phyloP scores from a whole-genome alignment of 2,797 vertebrate genomes.

The Cossypha dichroa region DNA sequence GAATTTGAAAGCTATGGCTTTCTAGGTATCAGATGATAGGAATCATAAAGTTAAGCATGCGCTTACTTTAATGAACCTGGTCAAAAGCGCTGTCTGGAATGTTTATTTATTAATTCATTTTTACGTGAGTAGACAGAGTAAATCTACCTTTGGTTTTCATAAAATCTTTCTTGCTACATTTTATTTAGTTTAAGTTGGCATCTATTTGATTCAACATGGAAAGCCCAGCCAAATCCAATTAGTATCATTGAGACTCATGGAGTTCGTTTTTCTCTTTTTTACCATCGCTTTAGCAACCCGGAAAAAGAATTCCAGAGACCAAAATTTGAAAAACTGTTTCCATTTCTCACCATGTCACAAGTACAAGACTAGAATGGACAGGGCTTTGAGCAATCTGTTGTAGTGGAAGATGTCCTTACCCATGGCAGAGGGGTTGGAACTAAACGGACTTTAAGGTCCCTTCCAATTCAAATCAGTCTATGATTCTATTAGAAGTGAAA shows the following conservation, averaged over 20 bases:
- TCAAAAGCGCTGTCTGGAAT: slow-evolving; percentile 36
- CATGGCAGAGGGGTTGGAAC: not conserved
- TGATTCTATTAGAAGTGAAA: not conserved
- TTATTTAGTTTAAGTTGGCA: slow-evolving; percentile 51
- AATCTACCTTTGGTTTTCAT: slow-evolving; percentile 59
- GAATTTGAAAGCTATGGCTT: slow-evolving; percentile 16
- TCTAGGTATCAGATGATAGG: slow-evolving; percentile 29
- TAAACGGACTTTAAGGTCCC: not conserved
- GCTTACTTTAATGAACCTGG: slow-evolving; percentile 15
- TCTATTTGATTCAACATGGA: slow-evolving; percentile 45
- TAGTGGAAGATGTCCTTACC: not conserved
- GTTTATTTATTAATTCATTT: slow-evolving; percentile 64
- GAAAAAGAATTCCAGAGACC: not conserved
- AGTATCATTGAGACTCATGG: slow-evolving; percentile 22
- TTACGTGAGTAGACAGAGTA: slow-evolving; percentile 65
- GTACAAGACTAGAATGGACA: not conserved
- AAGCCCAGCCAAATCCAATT: slow-evolving; percentile 47
- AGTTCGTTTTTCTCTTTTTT: not conserved
- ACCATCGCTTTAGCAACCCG: not conserved
- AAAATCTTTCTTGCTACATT: slow-evolving; percentile 29
- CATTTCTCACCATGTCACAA: not conserved
- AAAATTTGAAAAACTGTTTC: not conserved
- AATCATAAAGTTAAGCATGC: not conserved
- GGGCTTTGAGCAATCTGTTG: not conserved
- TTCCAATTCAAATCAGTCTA: not conserved